phyloP scores from a whole-genome alignment of 2,888 invertebrate species.

The Dicyrtomina minuta region DNA sequence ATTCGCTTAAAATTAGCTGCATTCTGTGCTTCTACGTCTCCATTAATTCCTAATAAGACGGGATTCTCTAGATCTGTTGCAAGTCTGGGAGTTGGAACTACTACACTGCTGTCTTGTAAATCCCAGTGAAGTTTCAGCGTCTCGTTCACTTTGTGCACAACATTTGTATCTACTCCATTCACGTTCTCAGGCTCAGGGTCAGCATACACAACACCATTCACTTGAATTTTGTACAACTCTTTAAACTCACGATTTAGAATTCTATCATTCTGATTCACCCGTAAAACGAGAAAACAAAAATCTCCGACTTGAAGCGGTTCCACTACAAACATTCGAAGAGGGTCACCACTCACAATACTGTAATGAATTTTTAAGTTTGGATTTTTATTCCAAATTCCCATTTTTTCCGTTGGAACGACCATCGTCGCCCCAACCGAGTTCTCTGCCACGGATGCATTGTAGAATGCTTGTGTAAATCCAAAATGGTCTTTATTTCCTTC shows the following conservation, averaged over 20 bases:
- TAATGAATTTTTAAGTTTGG: conserved; percentile 65
- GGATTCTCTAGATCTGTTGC: neutral
- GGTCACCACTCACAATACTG: conserved; percentile 83
- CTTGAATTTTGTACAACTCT: conserved; percentile 75
- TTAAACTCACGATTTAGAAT: conserved; percentile 85
- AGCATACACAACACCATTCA: conserved; percentile 65
- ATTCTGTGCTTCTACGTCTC: conserved; percentile 10
- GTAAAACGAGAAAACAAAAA: conserved; percentile 87
- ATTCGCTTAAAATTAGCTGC: conserved; percentile 14
- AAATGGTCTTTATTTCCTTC: conserved; percentile 58
- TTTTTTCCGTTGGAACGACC: conserved; percentile 69
- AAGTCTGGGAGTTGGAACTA: neutral
- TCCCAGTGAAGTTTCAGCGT: conserved; percentile 33
- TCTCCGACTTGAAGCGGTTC: conserved; percentile 87
- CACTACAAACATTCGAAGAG: conserved; percentile 87
- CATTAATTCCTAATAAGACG: conserved; percentile 17
- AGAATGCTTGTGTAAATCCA: conserved; percentile 70
- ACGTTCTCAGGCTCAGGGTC: conserved; percentile 34
- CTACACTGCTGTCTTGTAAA: neutral
- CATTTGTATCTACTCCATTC: conserved; percentile 68
- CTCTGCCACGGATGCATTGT: conserved; percentile 89
- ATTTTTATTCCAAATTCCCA: conserved; percentile 74
- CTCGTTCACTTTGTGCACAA: conserved; percentile 61
- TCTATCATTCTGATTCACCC: conserved; percentile 68
- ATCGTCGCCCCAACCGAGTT: conserved; percentile 89